phyloP scores from a whole-genome alignment of 1,140 invertebrate genomes.

The Achroia grisella region DNA sequence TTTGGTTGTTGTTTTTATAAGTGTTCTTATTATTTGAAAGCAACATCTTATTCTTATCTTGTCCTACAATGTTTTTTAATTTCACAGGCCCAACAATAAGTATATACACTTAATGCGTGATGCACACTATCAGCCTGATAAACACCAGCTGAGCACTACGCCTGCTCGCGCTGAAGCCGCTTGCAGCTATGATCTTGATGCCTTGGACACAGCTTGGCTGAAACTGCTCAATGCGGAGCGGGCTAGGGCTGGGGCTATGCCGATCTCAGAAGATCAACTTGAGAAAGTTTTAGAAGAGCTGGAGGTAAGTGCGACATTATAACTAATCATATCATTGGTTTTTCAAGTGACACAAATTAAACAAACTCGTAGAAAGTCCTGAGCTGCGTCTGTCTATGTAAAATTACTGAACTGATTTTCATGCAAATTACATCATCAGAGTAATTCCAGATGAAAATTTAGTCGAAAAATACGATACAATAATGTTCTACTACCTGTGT shows the following conservation, averaged over 20 bases:
- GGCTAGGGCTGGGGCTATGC: constrained; percentile 81
- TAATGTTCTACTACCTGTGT: no score
- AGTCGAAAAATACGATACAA: no score
- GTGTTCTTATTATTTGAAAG: not conserved
- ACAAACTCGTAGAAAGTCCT: no score
- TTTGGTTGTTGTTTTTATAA: no score
- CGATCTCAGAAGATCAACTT: constrained; percentile 89
- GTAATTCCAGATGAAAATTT: no score
- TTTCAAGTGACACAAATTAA: no score
- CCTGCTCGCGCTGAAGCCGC: constrained; percentile 91
- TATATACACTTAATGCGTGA: constrained; percentile 93
- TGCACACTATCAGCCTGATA: constrained; percentile 87
- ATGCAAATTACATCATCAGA: no score
- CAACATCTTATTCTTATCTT: constrained; percentile 1
- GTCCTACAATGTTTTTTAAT: not conserved
- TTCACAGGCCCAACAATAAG: constrained; percentile 90
- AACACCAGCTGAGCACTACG: constrained; percentile 90
- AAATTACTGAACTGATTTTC: no score
- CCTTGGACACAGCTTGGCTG: constrained; percentile 94
- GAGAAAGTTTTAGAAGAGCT: constrained; percentile 95
- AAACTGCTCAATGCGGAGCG: constrained; percentile 90
- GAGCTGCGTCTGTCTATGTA: no score
- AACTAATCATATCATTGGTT: not conserved
- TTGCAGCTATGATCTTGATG: constrained; percentile 96
- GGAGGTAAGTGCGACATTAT: constrained; percentile 77